Evolutionary conservation across 2,113 vertebrate genomes (phyloP).

Genomic region (Hydropotes inermis): DNA sequence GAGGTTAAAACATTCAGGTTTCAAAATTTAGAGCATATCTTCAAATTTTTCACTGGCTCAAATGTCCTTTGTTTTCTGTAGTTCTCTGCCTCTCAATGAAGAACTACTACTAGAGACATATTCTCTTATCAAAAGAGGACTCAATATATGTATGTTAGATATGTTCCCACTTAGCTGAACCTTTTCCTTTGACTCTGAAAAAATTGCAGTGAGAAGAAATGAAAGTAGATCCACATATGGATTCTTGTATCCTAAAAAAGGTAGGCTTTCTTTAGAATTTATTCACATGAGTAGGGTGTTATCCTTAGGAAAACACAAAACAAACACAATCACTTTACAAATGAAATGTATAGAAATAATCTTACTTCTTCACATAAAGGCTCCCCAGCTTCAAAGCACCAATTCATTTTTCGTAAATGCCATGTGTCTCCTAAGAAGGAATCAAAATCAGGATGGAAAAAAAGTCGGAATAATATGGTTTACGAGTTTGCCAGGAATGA

Average conservation of each 20-base stretch:
- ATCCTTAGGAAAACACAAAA: neutral
- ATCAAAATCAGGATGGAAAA: neutral
- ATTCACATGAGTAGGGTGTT: neutral
- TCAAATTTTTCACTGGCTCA: neutral
- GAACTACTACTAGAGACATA: neutral
- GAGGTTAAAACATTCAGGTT: neutral
- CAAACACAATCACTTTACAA: neutral
- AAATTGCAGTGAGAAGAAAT: neutral
- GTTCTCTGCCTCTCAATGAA: neutral
- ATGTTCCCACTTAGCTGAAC: neutral
- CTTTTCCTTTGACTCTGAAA: neutral
- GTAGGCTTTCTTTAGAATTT: neutral
- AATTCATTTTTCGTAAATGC: constrained; percentile 91
- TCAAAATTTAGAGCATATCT: neutral
- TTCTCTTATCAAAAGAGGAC: neutral
- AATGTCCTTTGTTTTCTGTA: neutral
- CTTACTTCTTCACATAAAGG: constrained; percentile 87
- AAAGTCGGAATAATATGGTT: neutral
- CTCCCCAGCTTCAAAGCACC: constrained; percentile 93
- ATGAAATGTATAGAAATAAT: neutral
- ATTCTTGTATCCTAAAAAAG: neutral
- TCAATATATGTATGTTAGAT: neutral
- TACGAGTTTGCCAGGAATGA: neutral
- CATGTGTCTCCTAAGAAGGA: constrained; percentile 80
- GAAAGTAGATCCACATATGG: neutral